A percentile compares a stretch with the other conserved stretches of the same genome.
phyloP scores from a whole-genome alignment of 2,113 vertebrate species.

The Epinephelus moara region DNA sequence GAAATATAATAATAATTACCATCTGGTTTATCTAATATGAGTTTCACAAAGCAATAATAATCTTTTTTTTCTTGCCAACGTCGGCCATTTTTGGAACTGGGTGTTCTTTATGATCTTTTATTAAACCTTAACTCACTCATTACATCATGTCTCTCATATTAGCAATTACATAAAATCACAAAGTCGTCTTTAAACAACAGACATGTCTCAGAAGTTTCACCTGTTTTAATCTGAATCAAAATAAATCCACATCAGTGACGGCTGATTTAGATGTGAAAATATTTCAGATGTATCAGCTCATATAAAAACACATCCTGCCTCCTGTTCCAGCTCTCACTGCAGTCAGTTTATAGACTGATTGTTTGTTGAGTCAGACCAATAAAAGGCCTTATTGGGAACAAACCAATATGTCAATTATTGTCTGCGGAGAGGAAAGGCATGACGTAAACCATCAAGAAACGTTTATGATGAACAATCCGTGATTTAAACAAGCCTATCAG shows the following conservation, averaged over 20 bases:
- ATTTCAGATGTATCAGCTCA: background rate
- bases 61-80: too few species aligned
- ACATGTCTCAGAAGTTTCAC: background rate
- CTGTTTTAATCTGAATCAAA: conserved; percentile 1
- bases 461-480: conserved; percentile 16
- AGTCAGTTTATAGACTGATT: background rate
- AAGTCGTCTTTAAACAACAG: background rate
- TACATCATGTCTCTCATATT: background rate
- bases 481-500: conserved; percentile 25
- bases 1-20: too few species aligned
- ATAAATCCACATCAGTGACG: background rate
- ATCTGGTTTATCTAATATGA: background rate
- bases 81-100: background rate
- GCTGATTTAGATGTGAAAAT: conserved; percentile 1
- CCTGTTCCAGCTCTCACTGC: background rate
- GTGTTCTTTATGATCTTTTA: background rate
- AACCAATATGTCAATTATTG: conserved; percentile 26
- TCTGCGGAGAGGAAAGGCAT: background rate
- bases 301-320: background rate
- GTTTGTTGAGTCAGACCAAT: background rate
- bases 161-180: background rate
- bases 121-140: background rate
- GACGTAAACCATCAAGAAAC: conserved; percentile 30
- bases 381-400: conserved; percentile 2
- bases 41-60: background rate